A percentile compares a stretch with the other conserved stretches of the same genome.
These are phyloP conservation scores for Tragelaphus scriptus DNA, from an alignment of 2,113 vertebrate genomes.

Conservation along the genomic window DNA sequence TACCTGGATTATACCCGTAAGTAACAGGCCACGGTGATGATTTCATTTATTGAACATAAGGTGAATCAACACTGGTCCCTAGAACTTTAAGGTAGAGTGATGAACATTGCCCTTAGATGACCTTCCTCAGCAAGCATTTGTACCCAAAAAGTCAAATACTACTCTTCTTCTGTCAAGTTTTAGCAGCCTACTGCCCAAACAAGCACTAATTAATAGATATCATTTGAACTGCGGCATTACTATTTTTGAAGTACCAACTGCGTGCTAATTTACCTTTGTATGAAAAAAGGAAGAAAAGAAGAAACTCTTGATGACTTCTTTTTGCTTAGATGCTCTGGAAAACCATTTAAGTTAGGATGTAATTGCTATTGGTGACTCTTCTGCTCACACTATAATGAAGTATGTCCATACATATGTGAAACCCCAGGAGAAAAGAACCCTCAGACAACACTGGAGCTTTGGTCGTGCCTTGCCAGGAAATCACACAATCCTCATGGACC, in stretches of 20 bases:
- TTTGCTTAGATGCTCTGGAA: background rate
- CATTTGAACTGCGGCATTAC: background rate
- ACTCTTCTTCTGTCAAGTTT: background rate
- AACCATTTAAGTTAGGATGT: background rate
- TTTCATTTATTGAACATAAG: background rate
- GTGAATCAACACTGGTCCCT: background rate
- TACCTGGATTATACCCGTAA: background rate
- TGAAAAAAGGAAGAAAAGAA: background rate
- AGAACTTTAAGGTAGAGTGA: background rate
- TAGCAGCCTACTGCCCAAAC: background rate
- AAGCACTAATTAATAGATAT: slow-evolving; percentile 6
- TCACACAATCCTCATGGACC: background rate
- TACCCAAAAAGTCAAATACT: background rate
- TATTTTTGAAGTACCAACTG: background rate
- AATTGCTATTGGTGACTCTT: background rate
- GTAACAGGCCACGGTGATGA: background rate
- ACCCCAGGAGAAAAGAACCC: background rate
- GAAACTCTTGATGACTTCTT: background rate
- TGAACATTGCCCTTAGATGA: background rate
- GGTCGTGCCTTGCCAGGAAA: background rate
- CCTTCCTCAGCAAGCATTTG: background rate
- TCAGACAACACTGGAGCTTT: background rate
- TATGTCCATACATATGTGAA: background rate
- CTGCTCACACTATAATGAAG: background rate
- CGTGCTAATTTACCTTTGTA: background rate